phyloP scores from a whole-genome alignment of 2,888 invertebrate species.

The Pelosia muscerda region DNA sequence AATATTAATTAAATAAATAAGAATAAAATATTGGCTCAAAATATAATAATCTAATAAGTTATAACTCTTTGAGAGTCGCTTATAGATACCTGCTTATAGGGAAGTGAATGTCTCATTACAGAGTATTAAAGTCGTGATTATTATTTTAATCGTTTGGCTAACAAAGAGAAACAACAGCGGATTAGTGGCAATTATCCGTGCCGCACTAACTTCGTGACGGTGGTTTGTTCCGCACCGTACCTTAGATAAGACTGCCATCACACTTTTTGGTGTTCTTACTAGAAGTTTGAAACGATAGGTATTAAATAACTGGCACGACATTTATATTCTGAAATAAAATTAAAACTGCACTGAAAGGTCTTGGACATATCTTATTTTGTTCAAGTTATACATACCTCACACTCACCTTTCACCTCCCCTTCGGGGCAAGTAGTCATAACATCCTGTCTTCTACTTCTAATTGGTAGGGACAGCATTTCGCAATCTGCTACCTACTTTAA shows the following conservation, averaged over 20 bases:
- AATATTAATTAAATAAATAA: not conserved
- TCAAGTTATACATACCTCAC: not conserved
- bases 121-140: conserved; percentile 77
- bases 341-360: not conserved
- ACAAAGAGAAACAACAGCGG: conserved; percentile 73
- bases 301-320: not conserved
- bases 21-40: not conserved
- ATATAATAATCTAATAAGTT: conserved; percentile 12
- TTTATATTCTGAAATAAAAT: not conserved
- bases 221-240: conserved; percentile 50
- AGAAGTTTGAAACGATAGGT: not conserved
- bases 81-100: conserved; percentile 47
- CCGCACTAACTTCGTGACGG: conserved; percentile 53
- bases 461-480: no score
- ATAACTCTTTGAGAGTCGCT: conserved; percentile 22
- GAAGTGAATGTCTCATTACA: conserved; percentile 72
- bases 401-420: not conserved
- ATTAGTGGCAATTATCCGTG: conserved; percentile 74
- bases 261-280: conserved; percentile 6
- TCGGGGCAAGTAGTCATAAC: not conserved
- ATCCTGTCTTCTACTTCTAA: not conserved
- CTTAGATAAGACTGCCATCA: conserved; percentile 18
- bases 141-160: conserved; percentile 80
- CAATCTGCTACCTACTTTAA: no score
- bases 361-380: not conserved